Base-by-base conservation (phyloP, 2,888 invertebrate species). In the Lasioglossum vierecki region DNA sequence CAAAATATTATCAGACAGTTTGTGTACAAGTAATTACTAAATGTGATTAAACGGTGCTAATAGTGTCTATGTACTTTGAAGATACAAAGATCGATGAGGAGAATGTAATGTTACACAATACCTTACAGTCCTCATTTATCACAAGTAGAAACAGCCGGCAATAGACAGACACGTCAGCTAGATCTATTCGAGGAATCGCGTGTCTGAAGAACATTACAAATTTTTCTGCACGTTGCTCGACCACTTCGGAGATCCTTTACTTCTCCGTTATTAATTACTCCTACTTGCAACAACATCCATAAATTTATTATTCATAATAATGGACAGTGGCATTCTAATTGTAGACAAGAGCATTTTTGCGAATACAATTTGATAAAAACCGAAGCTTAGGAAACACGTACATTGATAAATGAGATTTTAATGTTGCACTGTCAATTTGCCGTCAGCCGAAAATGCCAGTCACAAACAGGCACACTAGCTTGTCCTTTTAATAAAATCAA, bases 121-220 rank as follows among this genome's bases (percentile, higher is more conserved):
- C 63, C 15, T 63, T 41, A 41, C 13, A 11, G 5, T 13, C 9
- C 41, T n/a, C 41, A n/a, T 70, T 41, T 70, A 39, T 70, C 22
- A 41, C 9, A 70, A 70, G 70, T 70, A 41, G 70, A 41, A 70
- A 70, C 22, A 70, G n/a, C 13, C 13, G n/a, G 41, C n/a, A 41
- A 70, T 70, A 70, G 70, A 41, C 70, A n/a, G 70, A 70, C 41
- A 41, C 70, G 39, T 70, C 41, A 22, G 39, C 8, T 39, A 11
- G 35, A 11, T 39, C 39, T 68, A 39, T 63, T 63, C 63, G 63
- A 22, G 39, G 39, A 68, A 39, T 68, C 68, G 39, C 68, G 9
- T 68, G 68, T 68, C 39, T 3, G 39, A 39, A 9, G 39, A 18
- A 22, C 39, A 68, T 39, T 68, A 68, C 68, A 8, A 22, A 66